Evolutionary conservation across 2,797 vertebrate species (phyloP).

Genomic region (Erpetoichthys calabaricus): DNA sequence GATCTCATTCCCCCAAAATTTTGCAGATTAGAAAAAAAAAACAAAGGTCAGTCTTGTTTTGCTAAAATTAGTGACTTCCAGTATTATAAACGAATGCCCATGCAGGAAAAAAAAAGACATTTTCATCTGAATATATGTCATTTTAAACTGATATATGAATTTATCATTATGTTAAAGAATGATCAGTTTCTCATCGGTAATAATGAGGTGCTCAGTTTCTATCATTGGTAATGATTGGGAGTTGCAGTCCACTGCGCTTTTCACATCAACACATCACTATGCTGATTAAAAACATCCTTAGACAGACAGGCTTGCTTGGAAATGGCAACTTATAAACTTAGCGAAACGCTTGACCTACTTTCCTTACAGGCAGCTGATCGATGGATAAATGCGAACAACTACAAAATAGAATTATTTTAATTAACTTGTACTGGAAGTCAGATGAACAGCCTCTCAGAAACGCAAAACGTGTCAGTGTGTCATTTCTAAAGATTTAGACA

Average conservation of each 20-base stretch:
- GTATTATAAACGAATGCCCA: background rate
- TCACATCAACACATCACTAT: background rate
- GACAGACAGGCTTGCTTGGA: background rate
- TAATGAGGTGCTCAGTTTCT: background rate
- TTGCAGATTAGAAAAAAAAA: too few relatives aligned
- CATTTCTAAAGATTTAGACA: too few relatives aligned
- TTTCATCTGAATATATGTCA: background rate
- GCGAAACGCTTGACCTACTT: conserved; percentile 2
- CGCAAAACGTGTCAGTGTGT: too few relatives aligned
- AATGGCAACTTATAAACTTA: background rate
- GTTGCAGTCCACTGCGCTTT: background rate
- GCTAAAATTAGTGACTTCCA: too few relatives aligned
- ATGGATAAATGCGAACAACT: conserved; percentile 2
- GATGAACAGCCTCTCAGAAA: too few relatives aligned
- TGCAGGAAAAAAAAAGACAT: background rate
- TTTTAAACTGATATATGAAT: background rate
- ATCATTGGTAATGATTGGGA: background rate
- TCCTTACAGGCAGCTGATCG: background rate
- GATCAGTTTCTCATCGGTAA: background rate
- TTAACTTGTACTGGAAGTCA: too few relatives aligned
- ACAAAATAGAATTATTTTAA: background rate
- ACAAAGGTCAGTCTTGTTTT: too few relatives aligned
- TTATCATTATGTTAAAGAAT: background rate
- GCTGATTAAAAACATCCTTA: background rate
- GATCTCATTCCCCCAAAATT: too few relatives aligned